These are phyloP conservation scores for Amniataba percoides DNA, from an alignment of 2,797 vertebrate species.

Conservation along the genomic window DNA sequence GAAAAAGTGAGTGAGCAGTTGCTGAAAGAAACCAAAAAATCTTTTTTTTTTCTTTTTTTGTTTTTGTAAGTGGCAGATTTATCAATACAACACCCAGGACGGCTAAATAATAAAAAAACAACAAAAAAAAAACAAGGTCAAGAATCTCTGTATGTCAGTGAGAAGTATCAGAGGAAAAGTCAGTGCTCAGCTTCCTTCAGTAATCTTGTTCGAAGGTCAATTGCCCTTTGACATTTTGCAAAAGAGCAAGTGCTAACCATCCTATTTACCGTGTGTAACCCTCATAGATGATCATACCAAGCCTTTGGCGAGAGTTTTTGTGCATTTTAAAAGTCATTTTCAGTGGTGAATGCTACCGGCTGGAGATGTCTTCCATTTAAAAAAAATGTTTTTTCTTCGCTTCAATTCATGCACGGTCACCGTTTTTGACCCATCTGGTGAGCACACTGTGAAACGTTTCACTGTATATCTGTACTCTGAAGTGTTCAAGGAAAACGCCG, in stretches of 20 bases:
- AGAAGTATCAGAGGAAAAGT: background rate
- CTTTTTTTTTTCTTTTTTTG: background rate
- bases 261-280: background rate
- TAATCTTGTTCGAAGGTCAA: constrained; percentile 18
- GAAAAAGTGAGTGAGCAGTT: constrained; percentile 5
- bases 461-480: background rate
- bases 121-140: constrained; percentile 35
- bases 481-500: background rate
- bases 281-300: background rate
- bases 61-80: constrained; percentile 25
- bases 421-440: background rate
- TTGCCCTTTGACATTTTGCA: constrained; percentile 6
- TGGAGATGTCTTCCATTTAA: background rate
- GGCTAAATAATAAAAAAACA: constrained; percentile 18
- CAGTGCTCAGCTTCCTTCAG: background rate
- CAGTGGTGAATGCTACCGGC: background rate
- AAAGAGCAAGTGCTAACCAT: constrained; percentile 3
- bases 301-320: background rate
- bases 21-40: constrained; percentile 16
- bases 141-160: constrained; percentile 15
- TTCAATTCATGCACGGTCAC: constrained; percentile 17
- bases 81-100: background rate
- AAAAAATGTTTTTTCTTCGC: background rate
- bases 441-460: background rate
- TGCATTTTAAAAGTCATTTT: constrained; percentile 21